Evolutionary conservation across 2,888 invertebrate genomes (phyloP), one percentile per base, ranked within the genome.

Genomic region (Tuta absoluta): DNA sequence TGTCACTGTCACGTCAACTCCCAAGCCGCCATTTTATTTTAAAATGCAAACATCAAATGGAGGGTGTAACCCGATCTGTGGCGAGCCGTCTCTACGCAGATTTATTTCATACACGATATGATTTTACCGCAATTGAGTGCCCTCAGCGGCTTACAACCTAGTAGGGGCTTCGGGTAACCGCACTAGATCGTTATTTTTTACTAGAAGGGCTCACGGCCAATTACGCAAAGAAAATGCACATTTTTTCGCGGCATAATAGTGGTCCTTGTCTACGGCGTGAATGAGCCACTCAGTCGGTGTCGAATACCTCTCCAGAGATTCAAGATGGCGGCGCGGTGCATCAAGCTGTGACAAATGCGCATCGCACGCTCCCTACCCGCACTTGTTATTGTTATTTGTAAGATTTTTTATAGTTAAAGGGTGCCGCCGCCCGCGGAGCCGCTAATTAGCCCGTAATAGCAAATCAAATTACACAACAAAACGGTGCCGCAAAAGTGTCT

Each of bases 81-180:
- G 85, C 81, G 73, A 77, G 79, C 77, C 80, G 81, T 81, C 83
- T 74, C 69, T 14, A 64, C 81, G 81, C 85, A 85, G 89, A 89
- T 89, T 89, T 89, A 88, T 90, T 87, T 87, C 82, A 86, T 85
- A 82, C 79, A 81, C 85, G 89, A 89, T 89, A 87, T 87, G 87
- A 86, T 89, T 89, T 85, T 79, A 80, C 84, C 84, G 81, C 86
- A 86, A 85, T 86, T 80, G 83, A 85, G 83, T 78, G 76, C 80
- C 82, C 83, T 79, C 77, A 66, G 62, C 60, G 65, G 63, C 60
- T 66, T 63, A 59, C 72, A 70, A 49, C 5, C 12, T 17, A 71
- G 75, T 69, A 72, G 67, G 67, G 72, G 71, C 70, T 67, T 69
- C 69, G 75, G 76, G 79, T 80, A 78, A 72, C 75, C 63, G 69